These are phyloP conservation scores for Ceuthmochares aereus DNA, from an alignment of 2,113 vertebrate species.

Conservation along the genomic window DNA sequence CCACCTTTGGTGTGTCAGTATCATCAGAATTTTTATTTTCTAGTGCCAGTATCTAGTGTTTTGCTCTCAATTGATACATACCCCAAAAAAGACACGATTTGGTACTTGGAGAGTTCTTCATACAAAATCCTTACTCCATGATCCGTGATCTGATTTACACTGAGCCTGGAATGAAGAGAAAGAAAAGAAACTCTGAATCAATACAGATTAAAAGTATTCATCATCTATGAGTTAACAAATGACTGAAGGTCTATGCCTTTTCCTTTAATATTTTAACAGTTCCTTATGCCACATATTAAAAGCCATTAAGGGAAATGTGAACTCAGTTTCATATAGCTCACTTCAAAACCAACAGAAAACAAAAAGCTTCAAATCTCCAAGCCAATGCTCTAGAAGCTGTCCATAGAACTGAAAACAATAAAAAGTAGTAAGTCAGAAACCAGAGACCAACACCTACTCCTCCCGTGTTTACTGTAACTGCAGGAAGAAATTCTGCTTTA, in stretches of 20 bases:
- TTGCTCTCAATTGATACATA: slow-evolving; percentile 63
- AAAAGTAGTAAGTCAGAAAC: not conserved
- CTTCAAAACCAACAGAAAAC: not conserved
- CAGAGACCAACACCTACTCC: not conserved
- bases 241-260: not conserved
- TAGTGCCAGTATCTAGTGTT: not conserved
- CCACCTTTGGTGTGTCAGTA: not conserved
- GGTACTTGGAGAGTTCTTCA: slow-evolving; percentile 90
- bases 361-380: not conserved
- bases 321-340: not conserved
- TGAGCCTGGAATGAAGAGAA: slow-evolving; percentile 80
- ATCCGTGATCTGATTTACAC: slow-evolving; percentile 92
- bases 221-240: not conserved
- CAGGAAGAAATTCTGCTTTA: not conserved
- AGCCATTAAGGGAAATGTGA: not conserved
- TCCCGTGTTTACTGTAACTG: not conserved
- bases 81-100: slow-evolving; percentile 86
- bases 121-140: slow-evolving; percentile 85
- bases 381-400: not conserved
- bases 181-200: not conserved
- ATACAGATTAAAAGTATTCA: not conserved
- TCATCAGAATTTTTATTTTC: not conserved
- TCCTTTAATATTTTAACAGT: not conserved
- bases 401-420: not conserved
- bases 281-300: not conserved